Evolutionary conservation across 2,113 vertebrate genomes (phyloP).

Genomic region (Platycercus adscitus): DNA sequence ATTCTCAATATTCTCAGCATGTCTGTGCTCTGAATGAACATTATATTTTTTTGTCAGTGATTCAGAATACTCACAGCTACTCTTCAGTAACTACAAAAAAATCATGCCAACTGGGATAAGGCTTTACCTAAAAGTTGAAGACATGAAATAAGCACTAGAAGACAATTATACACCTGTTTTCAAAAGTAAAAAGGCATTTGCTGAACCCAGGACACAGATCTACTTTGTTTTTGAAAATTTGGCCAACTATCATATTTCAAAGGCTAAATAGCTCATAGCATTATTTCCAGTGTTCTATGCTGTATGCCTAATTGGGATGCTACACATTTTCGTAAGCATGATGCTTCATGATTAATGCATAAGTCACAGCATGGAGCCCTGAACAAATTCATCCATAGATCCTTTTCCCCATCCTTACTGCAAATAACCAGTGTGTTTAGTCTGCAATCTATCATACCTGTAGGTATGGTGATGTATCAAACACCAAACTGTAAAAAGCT

Average conservation of each 20-base stretch:
- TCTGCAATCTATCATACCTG: conserved; percentile 17
- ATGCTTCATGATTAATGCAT: conserved; percentile 79
- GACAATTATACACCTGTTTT: conserved; percentile 74
- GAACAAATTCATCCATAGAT: conserved; percentile 52
- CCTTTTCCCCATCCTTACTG: not conserved
- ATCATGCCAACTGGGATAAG: conserved; percentile 65
- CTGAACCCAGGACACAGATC: no score
- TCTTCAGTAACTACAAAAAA: conserved; percentile 62
- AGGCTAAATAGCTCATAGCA: conserved; percentile 67
- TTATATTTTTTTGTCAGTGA: conserved; percentile 74
- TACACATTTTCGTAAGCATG: conserved; percentile 72
- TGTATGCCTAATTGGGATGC: conserved; percentile 72
- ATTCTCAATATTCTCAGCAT: conserved; percentile 64
- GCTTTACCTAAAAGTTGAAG: conserved; percentile 71
- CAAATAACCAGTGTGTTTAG: conserved; percentile 48
- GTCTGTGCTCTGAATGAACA: conserved; percentile 58
- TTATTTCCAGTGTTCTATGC: conserved; percentile 70
- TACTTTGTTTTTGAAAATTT: conserved; percentile 75
- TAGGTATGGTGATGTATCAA: not conserved
- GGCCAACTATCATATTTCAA: conserved; percentile 70
- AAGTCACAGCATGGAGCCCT: conserved; percentile 60
- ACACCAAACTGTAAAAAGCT: conserved; percentile 22
- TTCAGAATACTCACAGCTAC: conserved; percentile 65
- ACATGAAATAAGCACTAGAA: conserved; percentile 70
- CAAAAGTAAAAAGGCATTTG: conserved; percentile 71